phyloP scores from a whole-genome alignment of 2,113 vertebrate species.

The Psilopogon haemacephalus region DNA sequence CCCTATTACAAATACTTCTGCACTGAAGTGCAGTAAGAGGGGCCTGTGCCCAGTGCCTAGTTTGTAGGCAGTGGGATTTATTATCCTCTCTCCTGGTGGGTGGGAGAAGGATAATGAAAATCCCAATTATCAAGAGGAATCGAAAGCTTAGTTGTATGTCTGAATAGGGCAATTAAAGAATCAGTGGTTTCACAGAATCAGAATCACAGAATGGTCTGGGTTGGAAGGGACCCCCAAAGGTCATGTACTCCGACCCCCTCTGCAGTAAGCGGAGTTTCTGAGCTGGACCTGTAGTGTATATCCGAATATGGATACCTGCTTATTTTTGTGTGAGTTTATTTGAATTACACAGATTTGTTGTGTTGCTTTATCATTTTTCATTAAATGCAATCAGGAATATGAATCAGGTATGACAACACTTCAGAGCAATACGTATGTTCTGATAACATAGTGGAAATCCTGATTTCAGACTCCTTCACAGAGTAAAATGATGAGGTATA shows the following conservation, averaged over 20 bases:
- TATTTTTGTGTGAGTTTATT: conserved; percentile 54
- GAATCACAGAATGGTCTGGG: no score
- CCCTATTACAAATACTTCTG: conserved; percentile 61
- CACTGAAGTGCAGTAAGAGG: conserved; percentile 50
- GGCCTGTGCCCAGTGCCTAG: neutral
- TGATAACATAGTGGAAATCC: conserved; percentile 61
- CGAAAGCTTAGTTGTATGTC: neutral
- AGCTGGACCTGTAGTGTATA: neutral
- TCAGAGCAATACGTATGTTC: conserved; percentile 64
- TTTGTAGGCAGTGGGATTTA: conserved; percentile 43
- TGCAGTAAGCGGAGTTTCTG: neutral
- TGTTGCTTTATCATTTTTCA: conserved; percentile 55
- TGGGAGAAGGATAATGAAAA: conserved; percentile 40
- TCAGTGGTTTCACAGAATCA: neutral
- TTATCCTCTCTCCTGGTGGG: conserved; percentile 50
- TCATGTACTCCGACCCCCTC: no score
- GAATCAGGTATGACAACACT: conserved; percentile 56
- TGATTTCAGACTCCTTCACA: conserved; percentile 65
- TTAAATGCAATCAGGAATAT: conserved; percentile 52
- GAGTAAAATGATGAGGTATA: conserved; percentile 18
- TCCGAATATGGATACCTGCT: neutral
- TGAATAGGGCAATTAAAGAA: conserved; percentile 24
- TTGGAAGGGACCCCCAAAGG: no score
- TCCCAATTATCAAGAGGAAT: conserved; percentile 29
- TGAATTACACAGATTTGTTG: conserved; percentile 58